Base-by-base conservation (phyloP, 2,797 vertebrate genomes). In the Eospalax fontanierii region DNA sequence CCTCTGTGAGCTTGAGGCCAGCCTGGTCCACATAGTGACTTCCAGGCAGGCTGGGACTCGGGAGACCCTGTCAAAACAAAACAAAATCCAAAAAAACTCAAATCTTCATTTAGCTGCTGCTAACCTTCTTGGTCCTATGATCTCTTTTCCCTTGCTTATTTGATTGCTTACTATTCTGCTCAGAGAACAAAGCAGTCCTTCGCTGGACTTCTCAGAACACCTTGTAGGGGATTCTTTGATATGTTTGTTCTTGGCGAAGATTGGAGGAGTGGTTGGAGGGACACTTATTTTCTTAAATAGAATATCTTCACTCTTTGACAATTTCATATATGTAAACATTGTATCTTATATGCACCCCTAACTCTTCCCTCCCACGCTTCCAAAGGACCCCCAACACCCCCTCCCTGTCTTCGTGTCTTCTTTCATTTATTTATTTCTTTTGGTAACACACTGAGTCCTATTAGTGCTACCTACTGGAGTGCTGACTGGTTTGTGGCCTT, bases 211-310 rank as follows among this genome's bases (percentile, higher is more conserved):
- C 85, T 65, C 59, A 87, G 89, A 89, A 81, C 18, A 89, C 22
- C 33, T 24, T 83, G 3, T 43, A 84, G 78, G n/a, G 35, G 81
- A 85, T 80, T 81, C 54, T 88, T 91, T 59, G 18, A 10, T 85
- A 46, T 46, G 46, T 93, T 91, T 92, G 57, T 63, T 83, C 84
- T 70, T 43, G n/a, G 43, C 57, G 86, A 40, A 91, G 38, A 74
- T 21, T 78, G 84, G 50, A 16, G 70, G 18, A 87, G 54, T 71
- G 43, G 35, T 21, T 91, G 40, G 22, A 92, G 24, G 35, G n/a
- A 43, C 21, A 15, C 54, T 8, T 50, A n/a, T 84, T 24, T 54
- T 84, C 30, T n/a, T 68, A 84, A 68, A 84, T 0, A 35, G 50
- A 50, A 65, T n/a, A 50, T 84, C 65, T 35, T 24, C 50, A n/a